phyloP scores from a whole-genome alignment of 2,113 vertebrate genomes.

The Gavia stellata region DNA sequence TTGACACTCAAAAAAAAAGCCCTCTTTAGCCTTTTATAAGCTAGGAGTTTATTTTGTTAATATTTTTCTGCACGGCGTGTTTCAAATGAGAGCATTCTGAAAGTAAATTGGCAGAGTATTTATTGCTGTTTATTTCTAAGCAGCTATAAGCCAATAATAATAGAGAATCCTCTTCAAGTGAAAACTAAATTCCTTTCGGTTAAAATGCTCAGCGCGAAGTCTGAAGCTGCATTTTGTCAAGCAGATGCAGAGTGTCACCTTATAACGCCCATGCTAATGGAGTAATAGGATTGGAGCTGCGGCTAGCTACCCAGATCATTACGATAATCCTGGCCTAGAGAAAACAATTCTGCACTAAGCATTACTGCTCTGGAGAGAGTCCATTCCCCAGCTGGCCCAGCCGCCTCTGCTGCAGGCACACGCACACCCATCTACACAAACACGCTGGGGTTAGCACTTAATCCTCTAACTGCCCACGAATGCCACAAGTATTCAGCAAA shows the following conservation, averaged over 20 bases:
- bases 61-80: conserved; percentile 60
- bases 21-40: conserved; percentile 31
- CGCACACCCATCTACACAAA: not conserved
- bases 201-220: not conserved
- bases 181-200: conserved; percentile 10
- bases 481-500: not conserved
- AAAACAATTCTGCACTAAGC: not conserved
- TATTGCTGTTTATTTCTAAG: conserved; percentile 53
- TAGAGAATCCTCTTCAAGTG: conserved; percentile 38
- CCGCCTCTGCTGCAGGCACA: not conserved
- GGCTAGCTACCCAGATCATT: not conserved
- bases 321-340: conserved; percentile 4
- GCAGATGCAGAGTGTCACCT: conserved; percentile 16
- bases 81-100: conserved; percentile 60
- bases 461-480: not conserved
- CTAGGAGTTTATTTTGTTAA: conserved; percentile 59
- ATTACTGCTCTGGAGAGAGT: conserved; percentile 21
- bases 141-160: conserved; percentile 54
- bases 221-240: conserved; percentile 53
- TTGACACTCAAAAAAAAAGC: not conserved
- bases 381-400: not conserved
- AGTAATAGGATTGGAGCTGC: conserved; percentile 20
- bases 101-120: conserved; percentile 58
- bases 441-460: not conserved
- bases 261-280: conserved; percentile 11